phyloP scores from a whole-genome alignment of 2,888 invertebrate species.

The Pammene aurita region DNA sequence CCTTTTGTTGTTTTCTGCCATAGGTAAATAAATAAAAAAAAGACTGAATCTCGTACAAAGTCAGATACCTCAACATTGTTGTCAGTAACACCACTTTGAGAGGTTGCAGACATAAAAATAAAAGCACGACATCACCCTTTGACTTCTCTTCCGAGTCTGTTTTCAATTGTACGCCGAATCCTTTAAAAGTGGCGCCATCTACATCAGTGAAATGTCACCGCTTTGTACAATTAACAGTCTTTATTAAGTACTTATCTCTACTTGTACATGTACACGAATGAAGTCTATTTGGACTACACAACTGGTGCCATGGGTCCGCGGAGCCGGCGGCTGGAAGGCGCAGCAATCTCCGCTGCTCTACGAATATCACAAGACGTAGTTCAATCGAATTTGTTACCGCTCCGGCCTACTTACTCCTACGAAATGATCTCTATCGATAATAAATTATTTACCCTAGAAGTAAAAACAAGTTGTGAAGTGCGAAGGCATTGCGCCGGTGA shows the following conservation, averaged over 20 bases:
- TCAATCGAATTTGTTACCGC: slow-evolving; percentile 81
- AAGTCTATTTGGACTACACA: slow-evolving; percentile 21
- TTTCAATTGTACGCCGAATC: no score
- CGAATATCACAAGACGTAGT: slow-evolving; percentile 74
- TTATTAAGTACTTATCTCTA: not conserved
- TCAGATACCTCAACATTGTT: not conserved
- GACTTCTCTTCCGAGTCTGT: no score
- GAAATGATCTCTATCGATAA: slow-evolving; percentile 81
- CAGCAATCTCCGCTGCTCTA: slow-evolving; percentile 65
- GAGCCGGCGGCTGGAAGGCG: slow-evolving; percentile 63
- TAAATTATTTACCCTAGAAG: slow-evolving; percentile 82
- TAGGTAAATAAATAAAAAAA: slow-evolving; percentile 6
- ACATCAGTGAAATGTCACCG: not conserved
- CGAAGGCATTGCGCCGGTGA: slow-evolving; percentile 45
- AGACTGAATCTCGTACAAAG: not conserved
- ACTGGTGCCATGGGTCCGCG: slow-evolving; percentile 53
- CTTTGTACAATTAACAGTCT: not conserved
- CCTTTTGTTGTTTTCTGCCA: slow-evolving; percentile 3
- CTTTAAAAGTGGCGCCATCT: not conserved
- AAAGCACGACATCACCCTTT: not conserved
- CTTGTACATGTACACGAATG: slow-evolving; percentile 7
- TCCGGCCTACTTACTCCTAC: slow-evolving; percentile 82
- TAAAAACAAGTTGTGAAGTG: slow-evolving; percentile 79
- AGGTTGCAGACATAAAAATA: no score
- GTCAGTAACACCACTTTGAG: not conserved